These are phyloP conservation scores for Plutomurus gul DNA, from an alignment of 1,140 invertebrate genomes.

Conservation along the genomic window DNA sequence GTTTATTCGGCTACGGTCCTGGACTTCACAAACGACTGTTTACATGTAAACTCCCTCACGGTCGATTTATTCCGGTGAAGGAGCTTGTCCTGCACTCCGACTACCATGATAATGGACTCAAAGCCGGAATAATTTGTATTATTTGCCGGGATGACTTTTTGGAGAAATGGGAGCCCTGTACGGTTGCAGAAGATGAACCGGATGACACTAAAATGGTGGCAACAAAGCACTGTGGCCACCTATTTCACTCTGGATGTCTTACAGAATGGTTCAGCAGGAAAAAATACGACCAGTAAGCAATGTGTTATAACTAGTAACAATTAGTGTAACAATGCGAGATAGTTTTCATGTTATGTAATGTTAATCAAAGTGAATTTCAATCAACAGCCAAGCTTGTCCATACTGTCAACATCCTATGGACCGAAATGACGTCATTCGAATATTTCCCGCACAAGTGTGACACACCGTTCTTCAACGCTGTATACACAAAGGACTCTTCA, in stretches of 20 bases:
- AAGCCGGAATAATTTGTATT: conserved; percentile 47
- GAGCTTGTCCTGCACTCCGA: conserved; percentile 41
- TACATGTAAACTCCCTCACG: conserved; percentile 45
- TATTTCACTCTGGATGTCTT: conserved; percentile 41
- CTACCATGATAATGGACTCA: conserved; percentile 34
- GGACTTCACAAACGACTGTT: conserved; percentile 36
- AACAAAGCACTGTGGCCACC: conserved; percentile 42
- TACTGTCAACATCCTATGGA: conserved; percentile 41
- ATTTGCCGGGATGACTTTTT: conserved; percentile 50
- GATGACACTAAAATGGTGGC: conserved; percentile 37
- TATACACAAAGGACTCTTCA: no score
- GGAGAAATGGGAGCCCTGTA: conserved; percentile 22
- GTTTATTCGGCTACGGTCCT: conserved; percentile 41
- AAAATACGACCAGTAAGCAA: conserved; percentile 11
- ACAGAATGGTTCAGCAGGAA: conserved; percentile 40
- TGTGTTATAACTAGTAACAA: neutral
- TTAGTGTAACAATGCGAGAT: no score
- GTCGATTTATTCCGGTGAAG: conserved; percentile 39
- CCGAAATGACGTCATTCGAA: conserved; percentile 39
- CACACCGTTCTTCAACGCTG: no score
- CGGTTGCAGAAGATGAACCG: neutral
- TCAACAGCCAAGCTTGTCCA: conserved; percentile 36
- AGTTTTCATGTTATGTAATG: no score
- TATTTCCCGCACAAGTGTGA: conserved; percentile 44
- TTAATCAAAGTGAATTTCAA: neutral